Evolutionary conservation across 2,888 invertebrate species (phyloP), one percentile per base, ranked within the genome.

Genomic region (Dione vanillae): DNA sequence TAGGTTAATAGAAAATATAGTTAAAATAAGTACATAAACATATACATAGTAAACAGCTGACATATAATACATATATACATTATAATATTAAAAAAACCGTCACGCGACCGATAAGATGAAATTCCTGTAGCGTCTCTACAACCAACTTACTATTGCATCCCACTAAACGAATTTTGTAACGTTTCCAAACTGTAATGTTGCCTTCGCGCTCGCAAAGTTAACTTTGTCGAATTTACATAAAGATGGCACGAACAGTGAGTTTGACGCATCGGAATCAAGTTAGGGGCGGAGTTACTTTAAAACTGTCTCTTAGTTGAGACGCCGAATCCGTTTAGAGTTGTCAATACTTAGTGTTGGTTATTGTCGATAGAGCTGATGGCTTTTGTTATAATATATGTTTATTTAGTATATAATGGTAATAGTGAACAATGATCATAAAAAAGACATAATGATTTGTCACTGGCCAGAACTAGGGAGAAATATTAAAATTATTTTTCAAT

Each of bases 301-400:
- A 92, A 93, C 91, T 93, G 92, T 90, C 92, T 89, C 91, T 90
- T 86, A 90, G 91, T 90, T 88, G 89, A 89, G 88, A 91, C 85
- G 88, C 87, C 89, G 89, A 90, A 91, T 90, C 88, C 89, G 90
- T 89, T 92, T 92, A 91, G 82, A 89, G 87, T 89, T 91, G 89
- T 87, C 80, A 84, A 75, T 71, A 54, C 59, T 56, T 77, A 78
- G 75, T 64, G 77, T 62, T 68, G 74, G n/a, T 14, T 16, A 12
- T 43, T 73, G 65, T 70, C 75, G 75, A 73, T 40, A 45, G 0
- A 1, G 10, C 9, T n/a, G 9, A 14, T 7, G 35, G n/a, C 35
- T 27, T 3, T 27, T 27, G 5, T 27, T 27, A 27, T 27, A 27
- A 27, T 27, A 27, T 27, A 19, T 20, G 11, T 16, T 6, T 11